Conservation (phyloP, 2,113 vertebrate genomes). For the Grus americana region DNA sequence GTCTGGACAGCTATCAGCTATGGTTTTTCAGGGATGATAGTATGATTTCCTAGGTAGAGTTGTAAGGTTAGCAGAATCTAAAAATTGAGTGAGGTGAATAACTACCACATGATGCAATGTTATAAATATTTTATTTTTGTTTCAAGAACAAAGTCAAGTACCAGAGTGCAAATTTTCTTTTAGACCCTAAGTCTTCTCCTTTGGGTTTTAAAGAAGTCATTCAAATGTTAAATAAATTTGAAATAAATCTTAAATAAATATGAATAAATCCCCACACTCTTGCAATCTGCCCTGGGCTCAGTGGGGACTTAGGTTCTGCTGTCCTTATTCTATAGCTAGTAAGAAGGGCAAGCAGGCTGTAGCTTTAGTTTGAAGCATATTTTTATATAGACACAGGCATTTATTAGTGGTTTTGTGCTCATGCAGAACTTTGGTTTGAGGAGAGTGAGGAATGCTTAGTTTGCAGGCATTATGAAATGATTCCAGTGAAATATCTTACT, state of each 20-base stretch:
- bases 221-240: background rate
- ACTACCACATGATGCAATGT: background rate
- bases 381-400: background rate
- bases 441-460: background rate
- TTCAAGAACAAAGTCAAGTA: background rate
- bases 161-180: background rate
- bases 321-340: background rate
- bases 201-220: background rate
- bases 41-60: background rate
- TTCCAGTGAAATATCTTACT: background rate
- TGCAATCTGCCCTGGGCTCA: fast-evolving
- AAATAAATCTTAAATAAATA: background rate
- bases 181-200: background rate
- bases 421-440: background rate
- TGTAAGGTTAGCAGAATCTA: background rate
- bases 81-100: background rate
- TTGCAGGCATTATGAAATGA: background rate
- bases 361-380: background rate
- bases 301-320: background rate
- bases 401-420: background rate
- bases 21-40: background rate
- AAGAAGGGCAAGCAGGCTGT: background rate
- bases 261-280: background rate
- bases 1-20: background rate
- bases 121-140: background rate